phyloP scores from a whole-genome alignment of 2,113 vertebrate genomes.

The Callopanchax toddi region DNA sequence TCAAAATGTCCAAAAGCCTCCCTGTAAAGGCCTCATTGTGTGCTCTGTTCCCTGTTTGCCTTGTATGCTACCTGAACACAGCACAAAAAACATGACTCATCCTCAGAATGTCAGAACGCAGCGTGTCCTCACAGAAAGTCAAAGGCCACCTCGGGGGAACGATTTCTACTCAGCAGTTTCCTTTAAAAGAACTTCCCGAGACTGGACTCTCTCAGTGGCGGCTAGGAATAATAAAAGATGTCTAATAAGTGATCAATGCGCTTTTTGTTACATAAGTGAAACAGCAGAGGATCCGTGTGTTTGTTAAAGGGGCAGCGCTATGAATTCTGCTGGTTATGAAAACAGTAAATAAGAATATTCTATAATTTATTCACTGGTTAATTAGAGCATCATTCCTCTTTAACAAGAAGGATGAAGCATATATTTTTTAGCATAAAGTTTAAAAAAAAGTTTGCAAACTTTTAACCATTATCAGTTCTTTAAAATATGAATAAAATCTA shows the following conservation, averaged over 20 bases:
- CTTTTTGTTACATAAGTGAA: not conserved
- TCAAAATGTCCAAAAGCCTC: slow-evolving; percentile 32
- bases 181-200: not conserved
- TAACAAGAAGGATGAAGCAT: no score
- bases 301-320: not conserved
- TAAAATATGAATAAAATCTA: no score
- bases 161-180: not conserved
- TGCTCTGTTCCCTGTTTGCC: slow-evolving; percentile 26
- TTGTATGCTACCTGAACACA: slow-evolving; percentile 13
- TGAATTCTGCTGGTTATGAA: not conserved
- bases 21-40: slow-evolving; percentile 29
- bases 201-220: not conserved
- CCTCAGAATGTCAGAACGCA: slow-evolving; percentile 31
- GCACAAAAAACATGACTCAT: slow-evolving; percentile 24
- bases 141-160: slow-evolving; percentile 7
- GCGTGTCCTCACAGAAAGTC: slow-evolving; percentile 8
- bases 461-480: no score
- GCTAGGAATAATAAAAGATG: not conserved
- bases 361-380: no score
- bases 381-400: no score
- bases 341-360: not conserved
- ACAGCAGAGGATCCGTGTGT: not conserved
- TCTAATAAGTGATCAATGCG: not conserved
- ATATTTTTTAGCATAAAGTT: no score
- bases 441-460: no score